phyloP scores from a whole-genome alignment of 2,113 vertebrate species.

The Poeciliopsis retropinna region DNA sequence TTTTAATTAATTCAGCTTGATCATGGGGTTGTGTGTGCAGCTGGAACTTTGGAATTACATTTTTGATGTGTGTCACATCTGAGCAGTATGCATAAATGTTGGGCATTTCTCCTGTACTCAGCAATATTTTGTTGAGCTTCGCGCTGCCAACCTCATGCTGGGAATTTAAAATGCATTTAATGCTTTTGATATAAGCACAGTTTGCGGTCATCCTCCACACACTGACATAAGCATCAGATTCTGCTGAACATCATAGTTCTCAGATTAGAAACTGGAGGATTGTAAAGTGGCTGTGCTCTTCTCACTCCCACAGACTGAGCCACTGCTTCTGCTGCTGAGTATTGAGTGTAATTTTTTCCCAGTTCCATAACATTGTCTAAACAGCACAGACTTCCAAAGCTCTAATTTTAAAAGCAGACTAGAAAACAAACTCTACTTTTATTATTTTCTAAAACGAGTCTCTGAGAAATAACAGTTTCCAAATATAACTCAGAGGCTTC shows the following conservation, averaged over 20 bases:
- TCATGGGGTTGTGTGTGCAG: too few species aligned
- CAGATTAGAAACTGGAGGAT: neutral
- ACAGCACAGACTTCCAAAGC: neutral
- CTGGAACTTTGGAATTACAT: neutral
- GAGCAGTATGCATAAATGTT: neutral
- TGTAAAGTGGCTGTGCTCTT: neutral
- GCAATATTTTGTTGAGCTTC: neutral
- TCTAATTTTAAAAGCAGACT: neutral
- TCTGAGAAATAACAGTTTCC: slow-evolving; percentile 47
- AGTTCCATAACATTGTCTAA: neutral
- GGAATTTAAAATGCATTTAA: too few species aligned
- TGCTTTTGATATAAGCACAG: neutral
- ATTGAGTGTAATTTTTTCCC: neutral
- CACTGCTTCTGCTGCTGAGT: neutral
- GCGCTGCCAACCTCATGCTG: too few species aligned
- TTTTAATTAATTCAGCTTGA: too few species aligned
- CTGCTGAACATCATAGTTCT: neutral
- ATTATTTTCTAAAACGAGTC: neutral
- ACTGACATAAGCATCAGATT: neutral
- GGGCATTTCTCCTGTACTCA: neutral
- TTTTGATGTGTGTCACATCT: neutral
- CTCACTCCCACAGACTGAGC: neutral
- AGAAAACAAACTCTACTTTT: neutral
- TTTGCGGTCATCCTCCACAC: neutral
- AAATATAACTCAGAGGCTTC: slow-evolving; percentile 69